phyloP scores from a whole-genome alignment of 2,888 invertebrate genomes.

The Esperia sulphurella region DNA sequence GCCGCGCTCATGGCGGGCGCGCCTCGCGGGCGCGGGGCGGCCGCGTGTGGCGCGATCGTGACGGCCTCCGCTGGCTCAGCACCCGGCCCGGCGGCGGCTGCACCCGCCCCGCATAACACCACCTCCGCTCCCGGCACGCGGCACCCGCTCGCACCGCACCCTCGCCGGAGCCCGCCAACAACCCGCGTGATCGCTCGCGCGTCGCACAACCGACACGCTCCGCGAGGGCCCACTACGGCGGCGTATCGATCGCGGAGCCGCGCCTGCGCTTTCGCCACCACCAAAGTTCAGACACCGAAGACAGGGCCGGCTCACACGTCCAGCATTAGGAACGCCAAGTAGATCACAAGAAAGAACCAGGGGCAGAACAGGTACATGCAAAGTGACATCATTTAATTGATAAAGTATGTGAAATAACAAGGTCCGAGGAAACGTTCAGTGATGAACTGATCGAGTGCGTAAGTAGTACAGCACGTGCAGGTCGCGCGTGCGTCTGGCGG shows the following conservation, averaged over 20 bases:
- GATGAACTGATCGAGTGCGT: conserved; percentile 46
- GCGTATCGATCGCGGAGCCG: conserved; percentile 59
- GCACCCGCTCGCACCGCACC: conserved; percentile 47
- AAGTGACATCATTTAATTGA: conserved; percentile 67
- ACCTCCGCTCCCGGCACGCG: conserved; percentile 66
- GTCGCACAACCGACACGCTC: conserved; percentile 44
- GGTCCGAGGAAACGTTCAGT: conserved; percentile 49
- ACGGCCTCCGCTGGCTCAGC: conserved; percentile 51
- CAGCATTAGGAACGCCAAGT: conserved; percentile 83
- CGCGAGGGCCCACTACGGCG: conserved; percentile 29
- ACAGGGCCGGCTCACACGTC: conserved; percentile 70
- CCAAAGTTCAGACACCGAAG: conserved; percentile 33
- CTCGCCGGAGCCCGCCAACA: conserved; percentile 54
- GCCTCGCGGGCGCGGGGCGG: conserved; percentile 71
- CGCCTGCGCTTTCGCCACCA: conserved; percentile 58
- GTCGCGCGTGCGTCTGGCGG: conserved; percentile 72
- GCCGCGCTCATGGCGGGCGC: conserved; percentile 77
- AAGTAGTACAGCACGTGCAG: conserved; percentile 49
- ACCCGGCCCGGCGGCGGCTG: conserved; percentile 39
- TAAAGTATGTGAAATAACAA: conserved; percentile 24
- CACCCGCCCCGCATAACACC: conserved; percentile 66
- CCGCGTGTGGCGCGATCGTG: conserved; percentile 76
- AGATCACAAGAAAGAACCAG: conserved; percentile 83
- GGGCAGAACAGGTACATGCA: conserved; percentile 83
- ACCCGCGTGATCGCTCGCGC: conserved; percentile 55